Conservation (phyloP, 1,140 invertebrate species). For the Leptinotarsa texana region DNA sequence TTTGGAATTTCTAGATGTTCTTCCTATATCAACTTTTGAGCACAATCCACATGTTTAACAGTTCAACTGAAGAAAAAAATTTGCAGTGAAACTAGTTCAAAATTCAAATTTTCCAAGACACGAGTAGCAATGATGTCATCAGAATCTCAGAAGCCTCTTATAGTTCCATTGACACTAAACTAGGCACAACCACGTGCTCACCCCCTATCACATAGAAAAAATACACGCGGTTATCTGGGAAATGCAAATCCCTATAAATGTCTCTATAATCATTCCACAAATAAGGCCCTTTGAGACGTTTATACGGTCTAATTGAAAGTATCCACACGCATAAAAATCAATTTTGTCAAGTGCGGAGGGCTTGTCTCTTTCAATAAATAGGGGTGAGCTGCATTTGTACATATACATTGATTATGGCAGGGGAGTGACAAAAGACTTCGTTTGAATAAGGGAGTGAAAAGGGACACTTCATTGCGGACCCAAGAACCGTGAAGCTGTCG, state of each 20-base stretch:
- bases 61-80: no score
- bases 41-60: no score
- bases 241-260: slow-evolving; percentile 48
- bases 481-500: slow-evolving; percentile 28
- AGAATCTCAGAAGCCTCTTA: no score
- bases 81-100: no score
- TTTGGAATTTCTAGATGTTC: no score
- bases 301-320: slow-evolving; percentile 49
- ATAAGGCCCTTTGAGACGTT: slow-evolving; percentile 33
- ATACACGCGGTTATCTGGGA: slow-evolving; percentile 29
- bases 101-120: no score
- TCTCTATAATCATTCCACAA: slow-evolving; percentile 42
- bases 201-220: slow-evolving; percentile 1
- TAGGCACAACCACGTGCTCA: not conserved
- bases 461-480: slow-evolving; percentile 34
- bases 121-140: no score
- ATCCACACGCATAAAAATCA: slow-evolving; percentile 49
- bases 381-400: slow-evolving; percentile 39
- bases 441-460: slow-evolving; percentile 28
- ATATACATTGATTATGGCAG: slow-evolving; percentile 38
- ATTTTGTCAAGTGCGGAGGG: slow-evolving; percentile 42
- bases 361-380: slow-evolving; percentile 32
- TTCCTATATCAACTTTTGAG: no score
- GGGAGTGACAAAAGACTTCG: slow-evolving; percentile 41
- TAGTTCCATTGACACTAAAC: not conserved